Percentiles rank a stretch among this genome's conserved stretches.
phyloP scores from a whole-genome alignment of 2,797 vertebrate species.

The Cirrhinus mrigala region DNA sequence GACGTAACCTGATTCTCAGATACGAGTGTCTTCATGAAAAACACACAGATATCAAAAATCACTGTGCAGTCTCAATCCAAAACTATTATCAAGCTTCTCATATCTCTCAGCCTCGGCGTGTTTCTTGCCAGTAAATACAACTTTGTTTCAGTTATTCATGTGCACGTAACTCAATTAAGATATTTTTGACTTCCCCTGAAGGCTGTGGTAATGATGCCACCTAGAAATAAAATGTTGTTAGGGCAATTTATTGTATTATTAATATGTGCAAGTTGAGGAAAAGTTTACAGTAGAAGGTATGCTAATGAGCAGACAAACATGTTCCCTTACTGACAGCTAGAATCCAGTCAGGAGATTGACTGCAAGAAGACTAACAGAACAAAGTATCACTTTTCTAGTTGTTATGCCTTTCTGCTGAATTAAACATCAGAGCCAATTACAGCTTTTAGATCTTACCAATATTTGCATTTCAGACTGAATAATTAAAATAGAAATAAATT shows the following conservation, averaged over 20 bases:
- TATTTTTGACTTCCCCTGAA: neutral
- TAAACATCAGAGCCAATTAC: slow-evolving; percentile 42
- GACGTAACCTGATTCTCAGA: no score
- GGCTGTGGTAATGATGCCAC: neutral
- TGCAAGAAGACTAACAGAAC: slow-evolving; percentile 9
- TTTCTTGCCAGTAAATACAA: neutral
- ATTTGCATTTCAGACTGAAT: slow-evolving; percentile 46
- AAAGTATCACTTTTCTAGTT: slow-evolving; percentile 35
- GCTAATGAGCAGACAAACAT: slow-evolving; percentile 31
- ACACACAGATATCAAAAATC: slow-evolving; percentile 29
- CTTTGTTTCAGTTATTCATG: neutral
- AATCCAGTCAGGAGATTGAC: slow-evolving; percentile 17
- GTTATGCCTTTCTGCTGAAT: slow-evolving; percentile 28
- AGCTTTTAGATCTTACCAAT: slow-evolving; percentile 36
- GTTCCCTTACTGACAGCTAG: slow-evolving; percentile 11
- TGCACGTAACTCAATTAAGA: neutral
- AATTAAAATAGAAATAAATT: slow-evolving; percentile 40
- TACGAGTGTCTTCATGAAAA: no score
- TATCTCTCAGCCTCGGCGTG: neutral
- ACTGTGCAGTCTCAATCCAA: slow-evolving; percentile 6
- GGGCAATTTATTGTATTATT: neutral
- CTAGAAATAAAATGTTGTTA: neutral
- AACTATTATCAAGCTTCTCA: slow-evolving; percentile 9
- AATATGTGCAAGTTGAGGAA: neutral
- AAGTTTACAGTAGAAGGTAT: slow-evolving; percentile 22